Evolutionary conservation across 1,140 invertebrate species (phyloP), one percentile per base, ranked within the genome.

Genomic region (Dinothrombium tinctorium): DNA sequence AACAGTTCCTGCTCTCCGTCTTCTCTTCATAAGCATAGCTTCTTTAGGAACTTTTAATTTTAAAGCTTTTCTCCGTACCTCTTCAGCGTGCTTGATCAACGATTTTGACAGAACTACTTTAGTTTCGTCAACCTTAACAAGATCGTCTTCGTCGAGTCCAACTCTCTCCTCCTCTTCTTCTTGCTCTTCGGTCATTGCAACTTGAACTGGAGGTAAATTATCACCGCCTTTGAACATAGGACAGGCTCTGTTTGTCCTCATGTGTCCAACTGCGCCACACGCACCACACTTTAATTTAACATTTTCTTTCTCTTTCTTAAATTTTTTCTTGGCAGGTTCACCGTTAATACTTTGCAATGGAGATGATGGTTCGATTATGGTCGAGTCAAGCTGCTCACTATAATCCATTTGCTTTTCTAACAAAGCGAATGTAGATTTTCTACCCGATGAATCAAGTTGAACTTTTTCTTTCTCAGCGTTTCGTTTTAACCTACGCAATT

Each of bases 181-280:
- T 53, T 77, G 68, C 50, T 80, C 74, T 50, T 80, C 74, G 0
- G 70, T 74, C 61, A 79, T 67, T 0, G 75, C 71, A 1, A 76
- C 72, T 53, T 69, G 74, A n/a, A 74, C 64, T 1, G 73, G 65
- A n/a, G 67, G 61, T 0, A 68, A 55, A 19, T 43, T 50, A 47
- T 59, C 69, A 43, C 61, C 62, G 19, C 47, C 42, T 25, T 81
- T 76, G 56, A 92, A 95, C 29, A 87, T 57, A 0, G 89, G 89
- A 61, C 90, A 95, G 1, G 86, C 79, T 56, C 90, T 90, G 57
- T 96, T 96, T 1, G 90, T 96, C 35, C 86, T 60, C 74, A 77
- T 76, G 52, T 77, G 74, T 31, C 74, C 74, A 32, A 69, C 65
- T 53, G 49, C 51, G 4, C 89, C 89, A 62, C 92, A 98, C 12